phyloP scores from a whole-genome alignment of 2,113 vertebrate species.

The Catagonus wagneri region DNA sequence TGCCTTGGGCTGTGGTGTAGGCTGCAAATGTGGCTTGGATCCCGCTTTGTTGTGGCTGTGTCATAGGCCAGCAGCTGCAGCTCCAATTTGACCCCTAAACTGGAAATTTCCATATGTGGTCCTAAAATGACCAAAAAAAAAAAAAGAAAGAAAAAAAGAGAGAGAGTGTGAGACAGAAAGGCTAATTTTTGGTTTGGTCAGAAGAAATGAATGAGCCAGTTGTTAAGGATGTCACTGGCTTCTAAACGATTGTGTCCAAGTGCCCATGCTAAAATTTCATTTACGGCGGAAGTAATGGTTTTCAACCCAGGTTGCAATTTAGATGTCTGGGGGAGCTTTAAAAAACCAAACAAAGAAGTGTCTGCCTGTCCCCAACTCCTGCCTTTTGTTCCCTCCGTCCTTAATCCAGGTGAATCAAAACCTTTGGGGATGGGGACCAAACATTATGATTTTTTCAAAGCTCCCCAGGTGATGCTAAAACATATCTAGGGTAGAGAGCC shows the following conservation, averaged over 20 bases:
- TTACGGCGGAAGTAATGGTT: background rate
- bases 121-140: too few species aligned
- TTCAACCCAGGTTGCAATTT: background rate
- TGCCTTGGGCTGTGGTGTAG: too few species aligned
- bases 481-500: background rate
- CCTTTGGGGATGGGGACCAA: background rate
- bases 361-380: background rate
- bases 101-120: too few species aligned
- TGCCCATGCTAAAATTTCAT: slow-evolving; percentile 2
- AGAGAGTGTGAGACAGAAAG: too few species aligned
- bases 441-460: background rate
- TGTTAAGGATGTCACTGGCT: background rate
- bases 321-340: background rate
- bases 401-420: background rate
- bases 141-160: too few species aligned
- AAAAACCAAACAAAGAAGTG: background rate
- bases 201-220: too few species aligned
- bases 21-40: too few species aligned
- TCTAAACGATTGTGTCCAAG: background rate
- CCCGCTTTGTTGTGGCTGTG: too few species aligned
- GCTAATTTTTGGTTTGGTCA: background rate
- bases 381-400: background rate
- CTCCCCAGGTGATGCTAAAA: background rate
- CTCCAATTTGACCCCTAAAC: too few species aligned
- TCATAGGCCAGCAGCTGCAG: too few species aligned